phyloP scores from a whole-genome alignment of 2,113 vertebrate species.

The Mormyrus lacerda region DNA sequence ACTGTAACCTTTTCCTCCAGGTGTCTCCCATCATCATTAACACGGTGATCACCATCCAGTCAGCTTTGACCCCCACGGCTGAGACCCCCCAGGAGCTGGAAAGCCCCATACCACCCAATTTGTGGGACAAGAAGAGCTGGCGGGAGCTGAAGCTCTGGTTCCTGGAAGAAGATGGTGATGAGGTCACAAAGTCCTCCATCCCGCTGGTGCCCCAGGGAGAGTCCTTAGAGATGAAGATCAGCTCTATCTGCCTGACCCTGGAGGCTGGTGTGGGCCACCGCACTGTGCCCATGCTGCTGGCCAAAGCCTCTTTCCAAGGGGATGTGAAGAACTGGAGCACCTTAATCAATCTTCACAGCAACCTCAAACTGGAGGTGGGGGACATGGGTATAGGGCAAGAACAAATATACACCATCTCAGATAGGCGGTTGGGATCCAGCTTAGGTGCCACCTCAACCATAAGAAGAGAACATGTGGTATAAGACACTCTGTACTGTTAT shows the following conservation, averaged over 20 bases:
- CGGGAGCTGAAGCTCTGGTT: constrained; percentile 89
- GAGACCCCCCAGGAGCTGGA: constrained; percentile 68
- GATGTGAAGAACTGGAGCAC: constrained; percentile 86
- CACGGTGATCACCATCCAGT: constrained; percentile 90
- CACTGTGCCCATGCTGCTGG: constrained; percentile 94
- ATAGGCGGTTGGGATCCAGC: not conserved
- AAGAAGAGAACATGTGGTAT: not conserved
- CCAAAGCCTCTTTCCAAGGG: constrained; percentile 81
- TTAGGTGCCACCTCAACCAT: not conserved
- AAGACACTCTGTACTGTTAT: not conserved
- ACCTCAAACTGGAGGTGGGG: constrained; percentile 79
- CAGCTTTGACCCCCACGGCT: constrained; percentile 71
- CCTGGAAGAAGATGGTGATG: constrained; percentile 77
- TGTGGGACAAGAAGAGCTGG: constrained; percentile 79
- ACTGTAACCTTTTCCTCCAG: constrained; percentile 47
- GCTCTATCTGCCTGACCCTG: constrained; percentile 82
- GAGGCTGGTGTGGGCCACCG: constrained; percentile 92
- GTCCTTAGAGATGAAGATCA: constrained; percentile 70
- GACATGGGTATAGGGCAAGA: not conserved
- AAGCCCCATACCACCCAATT: constrained; percentile 64
- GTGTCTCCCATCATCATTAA: constrained; percentile 97
- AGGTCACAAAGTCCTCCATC: constrained; percentile 41
- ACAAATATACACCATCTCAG: not conserved
- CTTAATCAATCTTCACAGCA: constrained; percentile 79
- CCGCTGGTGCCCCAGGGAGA: constrained; percentile 76